phyloP scores from a whole-genome alignment of 1,140 invertebrate genomes.

The Bombus haemorrhoidalis region DNA sequence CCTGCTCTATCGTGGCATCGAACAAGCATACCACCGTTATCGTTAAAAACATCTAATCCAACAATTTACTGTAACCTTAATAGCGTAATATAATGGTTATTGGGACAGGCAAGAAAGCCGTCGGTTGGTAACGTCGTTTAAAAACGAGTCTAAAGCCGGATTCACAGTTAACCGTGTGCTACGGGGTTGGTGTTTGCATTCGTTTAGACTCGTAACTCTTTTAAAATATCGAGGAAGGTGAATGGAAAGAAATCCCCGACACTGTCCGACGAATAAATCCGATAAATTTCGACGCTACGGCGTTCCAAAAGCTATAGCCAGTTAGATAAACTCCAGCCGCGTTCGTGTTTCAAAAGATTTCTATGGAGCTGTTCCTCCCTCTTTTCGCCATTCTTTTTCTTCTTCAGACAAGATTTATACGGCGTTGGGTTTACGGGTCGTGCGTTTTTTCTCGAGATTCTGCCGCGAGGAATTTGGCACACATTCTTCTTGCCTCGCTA shows the following conservation, averaged over 20 bases:
- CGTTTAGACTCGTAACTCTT: conserved; percentile 35
- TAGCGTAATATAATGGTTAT: conserved; percentile 7
- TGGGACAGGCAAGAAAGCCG: neutral
- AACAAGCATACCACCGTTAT: neutral
- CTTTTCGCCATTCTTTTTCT: neutral
- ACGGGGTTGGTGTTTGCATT: conserved; percentile 7
- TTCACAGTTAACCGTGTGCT: neutral
- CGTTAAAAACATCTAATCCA: neutral
- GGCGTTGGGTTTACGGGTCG: conserved; percentile 1
- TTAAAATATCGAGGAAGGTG: neutral
- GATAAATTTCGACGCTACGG: conserved; percentile 12
- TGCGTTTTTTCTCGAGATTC: conserved; percentile 19
- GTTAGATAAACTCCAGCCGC: neutral
- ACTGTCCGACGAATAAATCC: neutral
- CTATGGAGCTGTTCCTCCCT: neutral
- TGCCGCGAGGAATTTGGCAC: conserved; percentile 61
- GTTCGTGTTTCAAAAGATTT: conserved; percentile 10
- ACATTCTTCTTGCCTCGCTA: conserved; percentile 36
- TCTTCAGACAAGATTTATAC: conserved; percentile 30
- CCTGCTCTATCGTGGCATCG: neutral
- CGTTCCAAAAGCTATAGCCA: neutral
- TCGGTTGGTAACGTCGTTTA: neutral
- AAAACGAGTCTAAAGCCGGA: neutral
- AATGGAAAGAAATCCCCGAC: neutral
- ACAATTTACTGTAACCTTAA: conserved; percentile 19